Percentiles rank a stretch among this genome's conserved stretches.
Evolutionary conservation across 2,113 vertebrate genomes (phyloP).

Genomic region (Empidonax traillii): DNA sequence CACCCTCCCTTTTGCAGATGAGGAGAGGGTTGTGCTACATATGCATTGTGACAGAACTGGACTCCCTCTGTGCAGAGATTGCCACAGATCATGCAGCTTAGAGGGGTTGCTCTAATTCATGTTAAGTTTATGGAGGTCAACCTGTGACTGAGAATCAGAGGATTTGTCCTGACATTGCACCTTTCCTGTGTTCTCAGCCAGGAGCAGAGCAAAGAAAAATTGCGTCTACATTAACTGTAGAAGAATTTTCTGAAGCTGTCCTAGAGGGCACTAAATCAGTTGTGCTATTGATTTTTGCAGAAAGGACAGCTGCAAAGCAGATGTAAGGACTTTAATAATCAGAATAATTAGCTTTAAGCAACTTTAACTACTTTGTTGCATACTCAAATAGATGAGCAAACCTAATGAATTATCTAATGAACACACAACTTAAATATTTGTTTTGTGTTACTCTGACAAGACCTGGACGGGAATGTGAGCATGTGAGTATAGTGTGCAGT

Average conservation of each 20-base stretch:
- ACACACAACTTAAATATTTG: background rate
- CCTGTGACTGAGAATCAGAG: background rate
- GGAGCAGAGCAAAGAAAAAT: slow-evolving; percentile 16
- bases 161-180: slow-evolving; percentile 23
- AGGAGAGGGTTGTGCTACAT: background rate
- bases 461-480: background rate
- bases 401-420: background rate
- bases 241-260: slow-evolving; percentile 32
- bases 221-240: slow-evolving; percentile 10
- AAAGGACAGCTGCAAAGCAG: slow-evolving; percentile 19
- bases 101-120: background rate
- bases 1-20: background rate
- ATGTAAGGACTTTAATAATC: background rate
- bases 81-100: background rate
- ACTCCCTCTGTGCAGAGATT: background rate
- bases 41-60: fast-evolving
- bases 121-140: background rate
- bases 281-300: background rate
- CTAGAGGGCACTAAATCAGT: slow-evolving; percentile 28
- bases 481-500: background rate
- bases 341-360: background rate
- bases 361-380: background rate
- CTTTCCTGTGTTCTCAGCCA: background rate
- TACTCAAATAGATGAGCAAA: background rate
- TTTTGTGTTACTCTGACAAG: background rate